Evolutionary conservation across 2,113 vertebrate genomes (phyloP).

Genomic region (Solea solea): DNA sequence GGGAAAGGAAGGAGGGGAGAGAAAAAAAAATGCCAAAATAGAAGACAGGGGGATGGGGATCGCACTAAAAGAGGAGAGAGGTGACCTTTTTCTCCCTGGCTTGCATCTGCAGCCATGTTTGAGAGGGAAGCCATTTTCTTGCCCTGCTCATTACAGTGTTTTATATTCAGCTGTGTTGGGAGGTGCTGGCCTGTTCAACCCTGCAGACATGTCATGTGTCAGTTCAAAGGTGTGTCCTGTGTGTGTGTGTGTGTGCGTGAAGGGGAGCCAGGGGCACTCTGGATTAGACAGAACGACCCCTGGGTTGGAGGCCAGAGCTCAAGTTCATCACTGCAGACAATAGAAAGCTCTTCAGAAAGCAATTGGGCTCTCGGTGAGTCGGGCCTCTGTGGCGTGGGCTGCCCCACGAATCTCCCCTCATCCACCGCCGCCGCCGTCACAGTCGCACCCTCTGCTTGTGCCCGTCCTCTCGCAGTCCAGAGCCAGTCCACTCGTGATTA

Average conservation of each 20-base stretch:
- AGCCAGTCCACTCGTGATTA: constrained; percentile 13
- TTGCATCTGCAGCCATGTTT: constrained; percentile 76
- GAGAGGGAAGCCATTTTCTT: constrained; percentile 82
- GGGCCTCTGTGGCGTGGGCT: constrained; percentile 41
- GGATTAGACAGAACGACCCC: constrained; percentile 79
- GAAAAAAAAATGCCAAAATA: constrained; percentile 19
- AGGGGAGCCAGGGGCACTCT: constrained; percentile 51
- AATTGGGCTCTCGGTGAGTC: constrained; percentile 63
- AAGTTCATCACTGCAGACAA: constrained; percentile 84
- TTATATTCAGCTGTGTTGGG: constrained; percentile 79
- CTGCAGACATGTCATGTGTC: constrained; percentile 73
- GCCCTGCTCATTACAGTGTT: constrained; percentile 74
- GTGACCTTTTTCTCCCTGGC: constrained; percentile 76
- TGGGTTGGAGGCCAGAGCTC: constrained; percentile 80
- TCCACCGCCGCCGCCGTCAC: constrained; percentile 9
- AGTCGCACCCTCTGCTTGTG: constrained; percentile 9
- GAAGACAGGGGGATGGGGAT: constrained; percentile 29
- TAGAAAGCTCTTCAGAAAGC: constrained; percentile 80
- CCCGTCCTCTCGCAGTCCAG: constrained; percentile 9
- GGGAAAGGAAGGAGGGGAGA: constrained; percentile 51
- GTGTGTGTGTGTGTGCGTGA: constrained; percentile 33
- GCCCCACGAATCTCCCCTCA: constrained; percentile 15
- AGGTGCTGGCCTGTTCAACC: constrained; percentile 69
- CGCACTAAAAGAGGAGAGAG: constrained; percentile 64
- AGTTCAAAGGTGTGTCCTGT: constrained; percentile 65